Evolutionary conservation across 2,113 vertebrate genomes (phyloP).

Genomic region (Ovibos moschatus): DNA sequence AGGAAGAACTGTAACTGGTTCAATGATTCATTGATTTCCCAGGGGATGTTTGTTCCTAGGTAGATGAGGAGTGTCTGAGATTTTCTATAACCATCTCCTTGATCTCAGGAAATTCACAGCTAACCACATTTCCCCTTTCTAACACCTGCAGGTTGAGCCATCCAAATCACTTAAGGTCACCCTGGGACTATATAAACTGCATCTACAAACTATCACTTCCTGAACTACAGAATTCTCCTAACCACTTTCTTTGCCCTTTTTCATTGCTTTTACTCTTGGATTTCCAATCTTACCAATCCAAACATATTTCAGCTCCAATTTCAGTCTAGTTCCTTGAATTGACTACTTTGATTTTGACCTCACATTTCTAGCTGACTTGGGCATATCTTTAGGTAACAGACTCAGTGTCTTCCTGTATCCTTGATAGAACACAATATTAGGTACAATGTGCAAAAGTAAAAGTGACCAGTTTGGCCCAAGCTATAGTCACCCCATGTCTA

Average conservation of each 20-base stretch:
- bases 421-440: background rate
- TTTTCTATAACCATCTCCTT: background rate
- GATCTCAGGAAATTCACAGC: background rate
- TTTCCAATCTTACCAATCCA: background rate
- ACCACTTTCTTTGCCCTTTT: background rate
- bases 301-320: background rate
- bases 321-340: background rate
- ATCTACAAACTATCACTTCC: background rate
- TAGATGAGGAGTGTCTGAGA: background rate
- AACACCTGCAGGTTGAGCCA: background rate
- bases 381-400: background rate
- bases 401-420: background rate
- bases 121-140: background rate
- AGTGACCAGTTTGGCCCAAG: background rate
- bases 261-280: background rate
- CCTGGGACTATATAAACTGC: background rate
- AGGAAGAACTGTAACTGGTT: background rate
- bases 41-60: background rate
- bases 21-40: background rate
- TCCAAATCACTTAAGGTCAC: background rate
- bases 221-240: background rate
- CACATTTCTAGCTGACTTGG: background rate
- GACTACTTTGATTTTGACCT: background rate
- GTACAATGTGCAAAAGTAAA: background rate
- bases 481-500: background rate